A percentile compares a stretch with the other conserved stretches of the same genome.
Conservation (phyloP, 2,113 vertebrate species). For the Platanista minor region DNA sequence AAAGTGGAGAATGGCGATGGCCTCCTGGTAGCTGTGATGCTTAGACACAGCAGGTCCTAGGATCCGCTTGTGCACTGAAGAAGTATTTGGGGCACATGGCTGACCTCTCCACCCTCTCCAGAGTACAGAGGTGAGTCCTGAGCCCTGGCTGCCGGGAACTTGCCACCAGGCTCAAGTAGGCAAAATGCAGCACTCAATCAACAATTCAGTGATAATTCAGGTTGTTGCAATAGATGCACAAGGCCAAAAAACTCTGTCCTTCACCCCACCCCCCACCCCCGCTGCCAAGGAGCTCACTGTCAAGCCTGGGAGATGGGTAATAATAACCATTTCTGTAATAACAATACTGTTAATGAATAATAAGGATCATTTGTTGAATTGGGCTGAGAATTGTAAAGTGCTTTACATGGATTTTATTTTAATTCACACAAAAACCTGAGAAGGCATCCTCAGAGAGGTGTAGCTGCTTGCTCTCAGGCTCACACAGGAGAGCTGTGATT, state of each 20-base stretch:
- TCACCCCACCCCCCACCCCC: accelerated
- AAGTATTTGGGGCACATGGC: not conserved
- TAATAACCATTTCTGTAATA: too few species aligned
- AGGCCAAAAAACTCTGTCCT: accelerated
- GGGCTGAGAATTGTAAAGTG: not conserved
- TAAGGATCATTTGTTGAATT: not conserved
- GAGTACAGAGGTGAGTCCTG: accelerated
- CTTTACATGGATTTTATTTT: not conserved
- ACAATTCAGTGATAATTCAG: accelerated
- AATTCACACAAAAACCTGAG: not conserved
- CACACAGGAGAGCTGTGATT: not conserved
- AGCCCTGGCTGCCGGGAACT: not conserved
- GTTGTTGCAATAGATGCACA: accelerated
- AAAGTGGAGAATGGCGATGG: accelerated
- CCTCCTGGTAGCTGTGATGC: not conserved
- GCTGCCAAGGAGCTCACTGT: accelerated
- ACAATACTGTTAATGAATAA: not conserved
- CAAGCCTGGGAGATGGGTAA: not conserved
- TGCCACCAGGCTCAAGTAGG: not conserved
- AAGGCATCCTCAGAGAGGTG: not conserved
- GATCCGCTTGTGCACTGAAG: accelerated
- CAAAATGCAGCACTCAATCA: accelerated
- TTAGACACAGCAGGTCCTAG: not conserved
- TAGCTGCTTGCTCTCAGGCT: not conserved
- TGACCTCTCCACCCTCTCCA: not conserved